Evolutionary conservation across 2,113 vertebrate species (phyloP).

Genomic region (Progne subis): DNA sequence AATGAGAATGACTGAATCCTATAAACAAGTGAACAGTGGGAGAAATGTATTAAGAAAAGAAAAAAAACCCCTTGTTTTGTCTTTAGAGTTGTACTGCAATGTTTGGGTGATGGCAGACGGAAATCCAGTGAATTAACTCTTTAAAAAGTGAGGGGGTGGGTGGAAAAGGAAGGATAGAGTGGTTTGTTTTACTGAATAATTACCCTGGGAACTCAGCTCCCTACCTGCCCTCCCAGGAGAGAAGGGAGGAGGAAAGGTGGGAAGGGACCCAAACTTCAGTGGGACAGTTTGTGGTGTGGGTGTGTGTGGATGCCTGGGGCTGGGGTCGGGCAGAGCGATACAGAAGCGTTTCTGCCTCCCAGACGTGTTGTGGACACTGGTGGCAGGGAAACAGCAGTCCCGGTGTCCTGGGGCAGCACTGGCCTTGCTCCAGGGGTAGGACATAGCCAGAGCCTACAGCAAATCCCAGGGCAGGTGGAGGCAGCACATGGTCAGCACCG

Average conservation of each 20-base stretch:
- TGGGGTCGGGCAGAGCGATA: rapidly evolving
- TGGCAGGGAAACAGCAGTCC: not conserved
- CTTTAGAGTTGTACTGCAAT: not conserved
- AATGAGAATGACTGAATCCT: conserved; percentile 17
- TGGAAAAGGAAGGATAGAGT: not conserved
- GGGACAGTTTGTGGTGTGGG: not conserved
- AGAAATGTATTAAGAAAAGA: conserved; percentile 6
- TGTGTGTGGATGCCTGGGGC: rapidly evolving
- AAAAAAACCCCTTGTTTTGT: conserved; percentile 1
- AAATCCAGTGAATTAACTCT: conserved; percentile 15
- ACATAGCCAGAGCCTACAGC: not conserved
- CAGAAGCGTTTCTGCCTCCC: not conserved
- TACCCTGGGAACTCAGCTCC: not conserved
- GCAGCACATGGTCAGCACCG: not conserved
- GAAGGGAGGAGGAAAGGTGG: not conserved
- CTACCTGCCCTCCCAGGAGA: not conserved
- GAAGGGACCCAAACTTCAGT: not conserved
- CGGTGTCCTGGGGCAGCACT: not conserved
- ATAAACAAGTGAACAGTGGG: conserved; percentile 51
- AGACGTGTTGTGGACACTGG: rapidly evolving
- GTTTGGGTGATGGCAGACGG: not conserved
- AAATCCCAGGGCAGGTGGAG: not conserved
- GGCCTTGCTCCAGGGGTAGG: not conserved
- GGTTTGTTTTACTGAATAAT: not conserved
- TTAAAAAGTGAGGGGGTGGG: not conserved